These are phyloP conservation scores for Aporophyla lueneburgensis DNA, from an alignment of 2,888 invertebrate genomes.

Conservation along the genomic window DNA sequence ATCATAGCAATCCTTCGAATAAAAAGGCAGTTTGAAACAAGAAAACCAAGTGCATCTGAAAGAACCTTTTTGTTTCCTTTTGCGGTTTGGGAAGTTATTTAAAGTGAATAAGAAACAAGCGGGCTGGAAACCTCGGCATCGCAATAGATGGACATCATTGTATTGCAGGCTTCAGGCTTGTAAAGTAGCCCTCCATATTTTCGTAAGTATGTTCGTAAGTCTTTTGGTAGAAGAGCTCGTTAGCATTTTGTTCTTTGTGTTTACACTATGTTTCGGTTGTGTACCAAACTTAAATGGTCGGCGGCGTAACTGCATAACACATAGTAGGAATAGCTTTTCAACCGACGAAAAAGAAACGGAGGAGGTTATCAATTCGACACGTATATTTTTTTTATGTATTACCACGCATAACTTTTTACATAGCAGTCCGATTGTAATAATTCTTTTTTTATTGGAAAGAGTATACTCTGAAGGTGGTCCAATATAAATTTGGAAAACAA, in stretches of 20 bases:
- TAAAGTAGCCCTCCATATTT: conserved; percentile 66
- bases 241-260: conserved; percentile 47
- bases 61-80: conserved; percentile 65
- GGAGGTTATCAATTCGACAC: no score
- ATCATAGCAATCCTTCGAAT: conserved; percentile 58
- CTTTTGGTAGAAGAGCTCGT: conserved; percentile 50
- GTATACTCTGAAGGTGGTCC: no score
- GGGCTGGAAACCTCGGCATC: conserved; percentile 53
- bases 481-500: no score
- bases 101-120: conserved; percentile 71
- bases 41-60: conserved; percentile 56
- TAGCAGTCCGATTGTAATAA: no score
- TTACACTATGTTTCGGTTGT: conserved; percentile 3
- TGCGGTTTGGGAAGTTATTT: conserved; percentile 67
- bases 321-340: no score
- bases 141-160: conserved; percentile 67
- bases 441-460: no score
- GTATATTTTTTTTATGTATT: no score
- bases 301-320: no score
- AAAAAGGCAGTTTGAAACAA: conserved; percentile 58
- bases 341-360: no score
- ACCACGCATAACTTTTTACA: no score
- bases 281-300: neutral
- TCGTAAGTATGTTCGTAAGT: conserved; percentile 46
- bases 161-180: conserved; percentile 61